Evolutionary conservation across 2,113 vertebrate species (phyloP).

Genomic region (Colistium nudipinnis): DNA sequence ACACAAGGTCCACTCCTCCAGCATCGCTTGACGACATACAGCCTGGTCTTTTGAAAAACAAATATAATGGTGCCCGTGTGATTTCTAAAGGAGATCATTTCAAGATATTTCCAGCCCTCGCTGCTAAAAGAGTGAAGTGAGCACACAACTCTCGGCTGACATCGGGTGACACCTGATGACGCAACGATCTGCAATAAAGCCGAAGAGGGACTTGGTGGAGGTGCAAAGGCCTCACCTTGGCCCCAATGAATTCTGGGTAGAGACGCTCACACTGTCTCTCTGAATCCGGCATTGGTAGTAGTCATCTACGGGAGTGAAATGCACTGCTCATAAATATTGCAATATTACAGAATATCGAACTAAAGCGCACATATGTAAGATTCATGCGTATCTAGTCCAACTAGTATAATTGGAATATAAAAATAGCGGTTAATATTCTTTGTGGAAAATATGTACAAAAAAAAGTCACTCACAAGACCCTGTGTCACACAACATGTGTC

Average conservation of each 20-base stretch:
- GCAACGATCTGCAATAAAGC: conserved; percentile 59
- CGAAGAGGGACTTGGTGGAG: conserved; percentile 33
- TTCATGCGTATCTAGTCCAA: too few relatives aligned
- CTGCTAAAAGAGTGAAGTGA: conserved; percentile 14
- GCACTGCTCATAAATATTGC: conserved; percentile 1
- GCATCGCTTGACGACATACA: conserved; percentile 19
- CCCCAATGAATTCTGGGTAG: conserved; percentile 44
- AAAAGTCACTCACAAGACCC: neutral
- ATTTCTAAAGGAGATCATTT: conserved; percentile 23
- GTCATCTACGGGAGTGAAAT: conserved; percentile 23
- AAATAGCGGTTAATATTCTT: too few relatives aligned
- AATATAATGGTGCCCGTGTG: neutral
- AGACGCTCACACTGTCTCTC: conserved; percentile 1
- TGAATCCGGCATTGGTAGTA: conserved; percentile 1
- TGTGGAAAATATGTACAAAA: neutral
- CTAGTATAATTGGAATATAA: too few relatives aligned
- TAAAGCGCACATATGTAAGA: neutral
- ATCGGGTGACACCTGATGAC: conserved; percentile 53
- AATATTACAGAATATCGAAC: neutral
- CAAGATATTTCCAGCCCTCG: conserved; percentile 1
- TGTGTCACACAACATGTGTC: neutral
- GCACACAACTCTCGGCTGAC: conserved; percentile 41
- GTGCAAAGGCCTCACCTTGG: conserved; percentile 38
- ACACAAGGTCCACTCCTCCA: too few relatives aligned
- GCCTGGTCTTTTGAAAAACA: conserved; percentile 11